These are phyloP conservation scores for Hiodon tergisus DNA, from an alignment of 2,113 vertebrate genomes.

Conservation along the genomic window DNA sequence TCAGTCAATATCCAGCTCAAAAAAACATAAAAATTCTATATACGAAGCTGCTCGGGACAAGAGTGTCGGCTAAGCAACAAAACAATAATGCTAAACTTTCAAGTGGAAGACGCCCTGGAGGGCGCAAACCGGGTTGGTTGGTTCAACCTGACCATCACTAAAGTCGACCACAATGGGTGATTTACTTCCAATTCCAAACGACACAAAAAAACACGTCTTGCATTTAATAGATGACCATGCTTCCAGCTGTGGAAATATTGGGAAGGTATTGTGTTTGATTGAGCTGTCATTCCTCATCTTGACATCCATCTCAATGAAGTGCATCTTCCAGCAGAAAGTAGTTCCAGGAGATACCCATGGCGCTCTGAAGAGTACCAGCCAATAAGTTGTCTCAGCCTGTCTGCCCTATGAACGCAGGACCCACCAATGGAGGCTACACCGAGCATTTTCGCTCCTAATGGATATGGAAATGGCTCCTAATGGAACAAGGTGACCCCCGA, in stretches of 20 bases:
- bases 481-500: no score
- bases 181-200: no score
- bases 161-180: background rate
- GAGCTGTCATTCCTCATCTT: constrained; percentile 9
- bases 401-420: no score
- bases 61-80: no score
- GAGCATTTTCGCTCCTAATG: no score
- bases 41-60: no score
- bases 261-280: constrained; percentile 3
- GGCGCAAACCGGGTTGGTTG: background rate
- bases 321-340: background rate
- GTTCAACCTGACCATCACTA: background rate
- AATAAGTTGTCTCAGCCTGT: no score
- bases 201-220: background rate
- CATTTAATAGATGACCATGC: background rate
- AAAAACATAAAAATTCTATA: no score
- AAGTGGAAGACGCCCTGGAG: background rate
- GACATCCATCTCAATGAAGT: background rate
- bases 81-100: no score
- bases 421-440: no score
- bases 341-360: background rate
- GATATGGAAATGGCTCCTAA: no score
- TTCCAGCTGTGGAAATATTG: background rate
- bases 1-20: no score
- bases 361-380: background rate